Conservation (phyloP, 1,140 invertebrate species). For the Nylanderia fulva region DNA sequence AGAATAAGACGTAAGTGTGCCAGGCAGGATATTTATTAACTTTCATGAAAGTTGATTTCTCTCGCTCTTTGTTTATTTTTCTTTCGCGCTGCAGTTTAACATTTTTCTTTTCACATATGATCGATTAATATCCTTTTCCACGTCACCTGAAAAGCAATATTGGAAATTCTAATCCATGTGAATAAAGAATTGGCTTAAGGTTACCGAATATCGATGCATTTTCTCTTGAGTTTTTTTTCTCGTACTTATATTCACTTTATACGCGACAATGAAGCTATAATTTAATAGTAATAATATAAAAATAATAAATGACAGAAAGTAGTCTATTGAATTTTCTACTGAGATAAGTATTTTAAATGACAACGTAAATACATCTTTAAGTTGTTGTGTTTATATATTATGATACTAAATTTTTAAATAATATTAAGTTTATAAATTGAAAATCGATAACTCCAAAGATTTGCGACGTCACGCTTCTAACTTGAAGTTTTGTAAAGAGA, state of each 20-base stretch:
- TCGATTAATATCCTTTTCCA: constrained; percentile 41
- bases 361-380: neutral
- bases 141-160: neutral
- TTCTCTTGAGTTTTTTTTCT: neutral
- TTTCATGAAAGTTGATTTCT: constrained; percentile 75
- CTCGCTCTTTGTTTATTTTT: too few relatives aligned
- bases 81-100: neutral
- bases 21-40: constrained; percentile 70
- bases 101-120: constrained; percentile 40
- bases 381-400: neutral
- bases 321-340: neutral
- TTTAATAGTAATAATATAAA: neutral
- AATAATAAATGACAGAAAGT: neutral
- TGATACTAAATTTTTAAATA: neutral
- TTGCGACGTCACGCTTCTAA: neutral
- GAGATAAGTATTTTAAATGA: constrained; percentile 11
- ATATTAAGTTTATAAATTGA: neutral
- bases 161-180: constrained; percentile 34
- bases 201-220: neutral
- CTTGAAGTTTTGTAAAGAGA: neutral
- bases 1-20: constrained; percentile 18
- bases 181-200: constrained; percentile 20
- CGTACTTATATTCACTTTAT: neutral
- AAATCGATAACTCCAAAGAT: neutral
- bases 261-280: neutral